A percentile compares a stretch with the other conserved stretches of the same genome.
Conservation (phyloP, 1,140 invertebrate genomes). For the Pseudomyrmex sp. region DNA sequence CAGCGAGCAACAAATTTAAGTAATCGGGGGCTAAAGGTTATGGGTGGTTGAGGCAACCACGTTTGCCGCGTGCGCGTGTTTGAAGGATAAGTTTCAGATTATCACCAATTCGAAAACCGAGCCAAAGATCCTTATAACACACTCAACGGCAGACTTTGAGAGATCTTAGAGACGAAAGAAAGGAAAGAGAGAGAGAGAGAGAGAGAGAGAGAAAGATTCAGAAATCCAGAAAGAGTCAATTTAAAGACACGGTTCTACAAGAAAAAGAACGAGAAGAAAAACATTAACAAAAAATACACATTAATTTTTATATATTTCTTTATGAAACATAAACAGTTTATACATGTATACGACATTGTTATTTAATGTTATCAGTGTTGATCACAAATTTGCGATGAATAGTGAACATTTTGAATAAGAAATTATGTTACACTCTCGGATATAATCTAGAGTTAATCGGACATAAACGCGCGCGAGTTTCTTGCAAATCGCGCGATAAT, state of each 20-base stretch:
- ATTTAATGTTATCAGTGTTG: too few species aligned
- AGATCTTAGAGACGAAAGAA: background rate
- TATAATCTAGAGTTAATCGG: conserved; percentile 4
- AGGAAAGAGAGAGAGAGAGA: background rate
- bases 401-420: conserved; percentile 7
- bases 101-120: background rate
- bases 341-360: too few species aligned
- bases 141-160: background rate
- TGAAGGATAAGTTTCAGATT: conserved; percentile 24
- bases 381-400: too few species aligned
- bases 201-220: background rate
- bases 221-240: background rate
- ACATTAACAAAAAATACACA: too few species aligned
- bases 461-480: conserved; percentile 36
- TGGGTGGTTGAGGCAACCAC: background rate
- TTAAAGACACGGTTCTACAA: background rate
- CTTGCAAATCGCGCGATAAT: conserved; percentile 70
- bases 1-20: conserved; percentile 49
- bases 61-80: background rate
- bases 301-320: too few species aligned
- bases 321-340: too few species aligned
- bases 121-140: background rate
- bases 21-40: conserved; percentile 37
- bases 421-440: background rate
- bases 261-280: background rate